Base-by-base conservation (phyloP, 2,888 invertebrate genomes). In the Cheilosia variabilis region DNA sequence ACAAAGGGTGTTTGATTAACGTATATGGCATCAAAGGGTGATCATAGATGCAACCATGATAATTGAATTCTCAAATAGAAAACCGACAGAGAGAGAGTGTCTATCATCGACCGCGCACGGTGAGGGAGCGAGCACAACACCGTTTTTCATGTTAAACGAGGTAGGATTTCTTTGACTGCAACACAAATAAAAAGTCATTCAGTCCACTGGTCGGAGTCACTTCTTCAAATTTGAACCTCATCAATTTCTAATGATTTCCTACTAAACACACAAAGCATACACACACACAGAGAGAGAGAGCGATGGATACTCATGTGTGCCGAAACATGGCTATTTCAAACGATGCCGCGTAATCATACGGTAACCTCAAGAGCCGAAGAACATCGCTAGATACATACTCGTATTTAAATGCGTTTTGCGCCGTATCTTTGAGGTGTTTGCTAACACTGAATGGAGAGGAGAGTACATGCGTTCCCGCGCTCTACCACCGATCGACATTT, bases 221-320 rank as follows among this genome's bases (percentile, higher is more conserved):
- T 50, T 84, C 68, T 77, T 69, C 50, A 73, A 72, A 78, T 75
- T 81, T 73, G 55, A 68, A 81, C 75, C 68, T 81, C 81, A 81
- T 86, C 81, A 87, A 81, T 81, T 78, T 78, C 81, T 77, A 81
- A 86, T 86, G 78, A 86, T 80, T 87, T 87, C 75, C 60, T 75
- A 71, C 78, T 86, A 87, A 87, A 60, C 57, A 77, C 73, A 81
- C 73, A 83, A 68, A 60, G n/a, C 17, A 34, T 27, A n/a, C 5
- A 65, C n/a, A 10, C 15, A 13, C 13, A 13, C 4, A 24, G 34
- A 60, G 41, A 34, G 5, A 31, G 9, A 31, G 31, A 53, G 13
- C 13, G 19, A 22, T 17, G 5, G 34, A 19, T 37, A 65, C 66
- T 24, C 15, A 34, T 15, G 43, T 83, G 66, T 68, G 66, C 66